A percentile compares a stretch with the other conserved stretches of the same genome.
Evolutionary conservation across 2,888 invertebrate species (phyloP).

Genomic region (Adelphocoris suturalis): DNA sequence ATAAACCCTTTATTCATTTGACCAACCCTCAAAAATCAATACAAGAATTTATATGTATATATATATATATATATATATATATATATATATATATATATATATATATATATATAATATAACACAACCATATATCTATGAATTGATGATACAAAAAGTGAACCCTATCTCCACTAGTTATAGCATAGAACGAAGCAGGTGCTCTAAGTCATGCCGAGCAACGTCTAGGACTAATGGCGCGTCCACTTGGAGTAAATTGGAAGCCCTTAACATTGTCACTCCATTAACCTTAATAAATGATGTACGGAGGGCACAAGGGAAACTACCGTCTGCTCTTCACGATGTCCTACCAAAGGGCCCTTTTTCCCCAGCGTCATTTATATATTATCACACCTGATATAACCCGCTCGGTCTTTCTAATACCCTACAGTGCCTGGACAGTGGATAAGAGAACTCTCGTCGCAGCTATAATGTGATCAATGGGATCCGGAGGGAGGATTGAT

Average conservation of each 20-base stretch:
- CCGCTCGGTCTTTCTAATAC: background rate
- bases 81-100: no score
- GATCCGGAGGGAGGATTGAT: background rate
- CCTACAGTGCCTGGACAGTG: background rate
- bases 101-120: no score
- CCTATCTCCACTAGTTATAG: background rate
- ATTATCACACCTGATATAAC: constrained; percentile 44
- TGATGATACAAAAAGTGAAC: no score
- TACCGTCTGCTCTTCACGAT: background rate
- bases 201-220: background rate
- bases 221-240: constrained; percentile 43
- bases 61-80: no score
- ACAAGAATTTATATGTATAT: no score
- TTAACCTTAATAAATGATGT: constrained; percentile 63
- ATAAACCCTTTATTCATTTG: no score
- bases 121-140: no score
- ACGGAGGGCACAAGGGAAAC: constrained; percentile 13
- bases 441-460: background rate
- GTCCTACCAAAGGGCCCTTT: constrained; percentile 47
- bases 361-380: constrained; percentile 11
- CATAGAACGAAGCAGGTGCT: background rate
- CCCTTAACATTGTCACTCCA: constrained; percentile 60
- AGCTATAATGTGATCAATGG: background rate
- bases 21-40: no score
- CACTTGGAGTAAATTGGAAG: constrained; percentile 50